phyloP scores from a whole-genome alignment of 2,113 vertebrate species.

The Manacus vitellinus region DNA sequence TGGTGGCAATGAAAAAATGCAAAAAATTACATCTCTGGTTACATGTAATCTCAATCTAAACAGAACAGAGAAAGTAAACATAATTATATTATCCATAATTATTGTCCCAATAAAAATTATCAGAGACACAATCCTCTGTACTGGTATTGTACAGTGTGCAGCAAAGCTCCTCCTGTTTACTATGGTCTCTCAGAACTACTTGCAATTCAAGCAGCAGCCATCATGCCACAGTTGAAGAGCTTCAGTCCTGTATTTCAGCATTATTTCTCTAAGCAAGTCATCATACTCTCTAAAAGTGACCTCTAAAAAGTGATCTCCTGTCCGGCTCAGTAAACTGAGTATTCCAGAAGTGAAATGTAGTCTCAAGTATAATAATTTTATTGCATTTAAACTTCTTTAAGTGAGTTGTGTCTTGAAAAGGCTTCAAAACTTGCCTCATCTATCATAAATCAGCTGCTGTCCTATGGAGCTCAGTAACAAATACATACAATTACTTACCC shows the following conservation, averaged over 20 bases:
- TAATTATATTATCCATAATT: background rate
- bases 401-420: background rate
- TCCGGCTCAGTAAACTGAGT: background rate
- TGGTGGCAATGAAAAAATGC: background rate
- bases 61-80: background rate
- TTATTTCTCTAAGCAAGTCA: background rate
- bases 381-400: background rate
- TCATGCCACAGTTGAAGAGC: background rate
- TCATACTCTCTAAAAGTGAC: background rate
- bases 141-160: fast-evolving
- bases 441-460: background rate
- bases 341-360: background rate
- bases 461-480: background rate
- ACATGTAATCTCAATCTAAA: background rate
- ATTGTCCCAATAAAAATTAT: background rate
- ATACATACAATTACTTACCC: background rate
- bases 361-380: background rate
- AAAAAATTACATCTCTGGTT: background rate
- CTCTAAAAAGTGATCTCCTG: background rate
- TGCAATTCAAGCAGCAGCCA: background rate
- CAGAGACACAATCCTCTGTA: background rate
- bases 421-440: background rate
- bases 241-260: background rate
- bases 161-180: background rate
- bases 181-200: background rate